A percentile compares a stretch with the other conserved stretches of the same genome.
These are phyloP conservation scores for Hucho hucho DNA, from an alignment of 2,113 vertebrate genomes.

Conservation along the genomic window DNA sequence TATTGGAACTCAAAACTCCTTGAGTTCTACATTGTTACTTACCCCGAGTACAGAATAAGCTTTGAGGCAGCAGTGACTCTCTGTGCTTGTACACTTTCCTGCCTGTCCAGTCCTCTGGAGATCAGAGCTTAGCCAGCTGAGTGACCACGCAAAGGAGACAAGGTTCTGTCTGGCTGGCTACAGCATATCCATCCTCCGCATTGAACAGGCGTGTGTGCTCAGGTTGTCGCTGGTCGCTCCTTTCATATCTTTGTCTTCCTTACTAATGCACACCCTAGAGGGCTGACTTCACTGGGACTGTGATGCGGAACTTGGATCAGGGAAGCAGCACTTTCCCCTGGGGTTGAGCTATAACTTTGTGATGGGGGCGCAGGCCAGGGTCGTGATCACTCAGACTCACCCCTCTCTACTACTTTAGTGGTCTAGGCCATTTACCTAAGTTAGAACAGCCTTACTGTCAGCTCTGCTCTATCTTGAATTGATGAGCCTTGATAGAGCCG, in stretches of 20 bases:
- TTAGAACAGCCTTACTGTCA: too few species aligned
- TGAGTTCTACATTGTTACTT: too few species aligned
- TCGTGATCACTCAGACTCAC: conserved; percentile 17
- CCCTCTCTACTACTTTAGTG: neutral
- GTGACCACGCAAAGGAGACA: conserved; percentile 35
- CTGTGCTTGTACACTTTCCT: too few species aligned
- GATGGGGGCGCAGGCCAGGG: conserved; percentile 13
- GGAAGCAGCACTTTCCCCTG: conserved; percentile 6
- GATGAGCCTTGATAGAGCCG: neutral
- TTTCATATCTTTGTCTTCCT: neutral
- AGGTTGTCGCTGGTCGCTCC: neutral
- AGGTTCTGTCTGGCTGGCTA: conserved; percentile 51
- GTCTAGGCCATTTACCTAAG: neutral
- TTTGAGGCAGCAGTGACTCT: too few species aligned
- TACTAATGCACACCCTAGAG: conserved; percentile 33
- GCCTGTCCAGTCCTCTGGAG: too few species aligned
- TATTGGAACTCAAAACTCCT: too few species aligned
- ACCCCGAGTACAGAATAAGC: too few species aligned
- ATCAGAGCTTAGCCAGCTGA: conserved; percentile 52
- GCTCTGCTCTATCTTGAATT: neutral
- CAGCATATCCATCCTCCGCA: neutral
- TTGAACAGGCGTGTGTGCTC: neutral
- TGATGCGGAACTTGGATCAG: conserved; percentile 39
- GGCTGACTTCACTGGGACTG: conserved; percentile 27
- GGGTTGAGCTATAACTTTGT: conserved; percentile 1